Conservation (phyloP, 1,140 invertebrate genomes). For the Homalodisca vitripennis region DNA sequence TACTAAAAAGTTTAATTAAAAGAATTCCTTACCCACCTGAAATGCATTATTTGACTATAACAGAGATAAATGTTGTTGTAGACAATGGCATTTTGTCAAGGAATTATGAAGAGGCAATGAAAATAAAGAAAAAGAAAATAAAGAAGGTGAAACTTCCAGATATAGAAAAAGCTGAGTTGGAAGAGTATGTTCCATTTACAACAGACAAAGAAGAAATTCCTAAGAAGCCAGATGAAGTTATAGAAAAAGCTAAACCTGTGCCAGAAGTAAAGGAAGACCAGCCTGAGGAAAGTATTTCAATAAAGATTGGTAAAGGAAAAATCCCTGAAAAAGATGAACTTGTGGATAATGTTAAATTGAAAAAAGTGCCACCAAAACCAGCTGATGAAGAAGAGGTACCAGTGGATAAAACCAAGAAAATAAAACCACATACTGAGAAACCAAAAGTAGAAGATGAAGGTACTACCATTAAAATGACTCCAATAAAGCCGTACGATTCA, state of each 20-base stretch:
- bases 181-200: slow-evolving; percentile 38
- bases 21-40: slow-evolving; percentile 49
- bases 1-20: slow-evolving; percentile 63
- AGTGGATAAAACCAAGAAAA: slow-evolving; percentile 38
- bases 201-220: slow-evolving; percentile 25
- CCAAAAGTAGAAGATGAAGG: slow-evolving; percentile 27
- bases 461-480: slow-evolving; percentile 41
- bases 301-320: slow-evolving; percentile 39
- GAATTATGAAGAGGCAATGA: slow-evolving; percentile 46
- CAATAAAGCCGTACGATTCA: slow-evolving; percentile 30
- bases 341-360: slow-evolving; percentile 40
- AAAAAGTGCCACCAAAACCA: slow-evolving; percentile 44
- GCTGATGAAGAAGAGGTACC: slow-evolving; percentile 41
- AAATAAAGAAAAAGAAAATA: slow-evolving; percentile 45
- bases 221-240: not conserved
- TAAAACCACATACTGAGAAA: slow-evolving; percentile 40
- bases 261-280: slow-evolving; percentile 49
- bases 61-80: slow-evolving; percentile 38
- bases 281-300: slow-evolving; percentile 55
- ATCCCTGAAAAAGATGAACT: slow-evolving; percentile 40
- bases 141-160: slow-evolving; percentile 43
- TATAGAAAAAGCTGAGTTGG: slow-evolving; percentile 38
- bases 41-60: slow-evolving; percentile 39
- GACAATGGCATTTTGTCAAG: slow-evolving; percentile 46
- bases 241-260: slow-evolving; percentile 20